These are phyloP conservation scores for Sylvia borin DNA, from an alignment of 2,797 vertebrate species.

Conservation along the genomic window DNA sequence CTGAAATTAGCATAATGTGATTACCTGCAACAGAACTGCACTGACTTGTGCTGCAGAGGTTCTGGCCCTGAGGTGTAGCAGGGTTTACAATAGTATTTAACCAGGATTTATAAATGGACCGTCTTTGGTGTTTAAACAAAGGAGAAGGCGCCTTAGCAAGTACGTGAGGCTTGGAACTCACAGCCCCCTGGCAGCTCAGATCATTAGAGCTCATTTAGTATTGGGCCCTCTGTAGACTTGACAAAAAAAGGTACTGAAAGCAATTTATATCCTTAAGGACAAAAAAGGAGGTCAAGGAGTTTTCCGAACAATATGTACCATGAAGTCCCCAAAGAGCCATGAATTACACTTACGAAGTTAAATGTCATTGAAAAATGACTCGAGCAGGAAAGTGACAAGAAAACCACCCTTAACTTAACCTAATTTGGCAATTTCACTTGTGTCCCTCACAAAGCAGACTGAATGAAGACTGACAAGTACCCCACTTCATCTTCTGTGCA, in stretches of 20 bases:
- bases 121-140: slow-evolving; percentile 68
- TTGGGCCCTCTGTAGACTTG: slow-evolving; percentile 69
- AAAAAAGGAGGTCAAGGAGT: slow-evolving; percentile 79
- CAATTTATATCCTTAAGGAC: slow-evolving; percentile 74
- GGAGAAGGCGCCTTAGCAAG: slow-evolving; percentile 48
- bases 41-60: neutral
- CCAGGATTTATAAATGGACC: slow-evolving; percentile 61
- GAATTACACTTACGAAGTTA: slow-evolving; percentile 79
- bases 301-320: slow-evolving; percentile 73
- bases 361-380: slow-evolving; percentile 86
- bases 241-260: slow-evolving; percentile 71
- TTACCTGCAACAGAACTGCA: neutral
- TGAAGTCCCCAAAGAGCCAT: slow-evolving; percentile 70
- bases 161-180: neutral
- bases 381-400: slow-evolving; percentile 80
- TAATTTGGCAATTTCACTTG: slow-evolving; percentile 82
- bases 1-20: slow-evolving; percentile 11
- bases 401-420: slow-evolving; percentile 84
- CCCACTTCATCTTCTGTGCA: slow-evolving; percentile 72
- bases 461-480: slow-evolving; percentile 57
- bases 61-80: slow-evolving; percentile 12
- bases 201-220: slow-evolving; percentile 77
- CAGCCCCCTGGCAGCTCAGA: slow-evolving; percentile 63
- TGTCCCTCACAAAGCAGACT: slow-evolving; percentile 47
- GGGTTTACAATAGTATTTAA: slow-evolving; percentile 42